Evolutionary conservation across 2,113 vertebrate genomes (phyloP), one percentile per base, ranked within the genome.

Genomic region (Xiphophorus maculatus): DNA sequence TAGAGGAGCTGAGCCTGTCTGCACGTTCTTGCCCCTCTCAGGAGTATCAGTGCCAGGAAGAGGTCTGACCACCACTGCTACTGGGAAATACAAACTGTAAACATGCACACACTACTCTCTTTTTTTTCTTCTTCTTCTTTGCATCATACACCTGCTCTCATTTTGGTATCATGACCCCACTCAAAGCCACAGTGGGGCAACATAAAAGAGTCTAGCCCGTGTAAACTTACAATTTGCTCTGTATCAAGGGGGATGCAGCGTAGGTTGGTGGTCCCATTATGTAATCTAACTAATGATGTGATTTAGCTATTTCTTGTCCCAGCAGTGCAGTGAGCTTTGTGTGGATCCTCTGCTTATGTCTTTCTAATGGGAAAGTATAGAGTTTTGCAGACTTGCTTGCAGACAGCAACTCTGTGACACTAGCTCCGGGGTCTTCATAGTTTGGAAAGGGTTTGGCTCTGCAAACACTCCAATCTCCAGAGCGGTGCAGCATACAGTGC

Each of bases 181-280:
- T 74, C 65, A 44, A 63, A 42, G 64, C 13, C 60, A 77, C 28
- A 35, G 54, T 64, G 76, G 69, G 66, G 60, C 33, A n/a, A 17
- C 63, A 25, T 30, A 28, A 28, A 13, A 29, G 44, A 63, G 66
- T 77, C 66, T 67, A 66, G 22, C 30, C 29, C 30, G 51, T 81
- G 83, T 81, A 75, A 85, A 81, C 80, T 66, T 76, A 71, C 71
- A 37, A 7, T 66, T 75, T 22, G 63, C 76, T 54, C 51, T 61
- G 58, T 69, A 84, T 90, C 64, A 73, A 25, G 71, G 80, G 80
- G 66, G 75, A 76, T 73, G 82, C 81, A 70, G 74, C 75, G 84
- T 71, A 85, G 83, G 86, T 90, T 80, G 82, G 75, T 82, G 83
- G 81, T 91, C 87, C 71, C 19, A 35, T 91, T 90, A 90, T 85